Base-by-base conservation (phyloP, 2,797 vertebrate species). In the Lutjanus argentimaculatus region DNA sequence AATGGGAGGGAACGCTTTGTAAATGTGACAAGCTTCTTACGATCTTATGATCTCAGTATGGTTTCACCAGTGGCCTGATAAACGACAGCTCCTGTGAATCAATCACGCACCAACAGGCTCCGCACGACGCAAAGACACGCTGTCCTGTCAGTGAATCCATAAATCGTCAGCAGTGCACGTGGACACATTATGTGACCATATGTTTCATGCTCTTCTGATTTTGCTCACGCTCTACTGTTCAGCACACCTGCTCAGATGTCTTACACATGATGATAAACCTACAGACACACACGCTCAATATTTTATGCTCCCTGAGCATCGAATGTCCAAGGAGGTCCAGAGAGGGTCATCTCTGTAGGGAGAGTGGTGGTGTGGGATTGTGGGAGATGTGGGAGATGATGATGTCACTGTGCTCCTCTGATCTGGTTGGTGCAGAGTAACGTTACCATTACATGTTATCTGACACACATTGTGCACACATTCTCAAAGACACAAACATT, bases 181-280 rank as follows among this genome's bases (percentile, higher is more conserved):
- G 76, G 81, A 79, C 74, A 45, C 84, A 63, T 88, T 79, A 87
- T 86, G 77, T 66, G 65, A 58, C 85, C 91, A 80, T 86, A 86
- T 90, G 88, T 82, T 92, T 90, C 83, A 89, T 63, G 86, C 57
- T 57, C 65, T 64, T 73, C 53, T 87, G 86, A 61, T 45, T 88
- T 66, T 10, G 46, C 85, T 88, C 85, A 74, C 57, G 61, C 84
- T 85, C 68, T 49, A 3, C 72, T 81, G 74, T 86, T 80, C 72
- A 73, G 71, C 82, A 83, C 91, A 92, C 91, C 90, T 90, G 88
- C 76, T 87, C 84, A 43, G 75, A 75, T 51, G 74, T 79, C 85
- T 72, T 30, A 57, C 53, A 59, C 73, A 72, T 67, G 42, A 63
- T 36, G 71, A 67, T 22, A 42, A 30, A 85, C 64, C 48, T 8